These are phyloP conservation scores for Drosophila trichaetosa DNA, from an alignment of 2,888 invertebrate genomes.

Conservation along the genomic window DNA sequence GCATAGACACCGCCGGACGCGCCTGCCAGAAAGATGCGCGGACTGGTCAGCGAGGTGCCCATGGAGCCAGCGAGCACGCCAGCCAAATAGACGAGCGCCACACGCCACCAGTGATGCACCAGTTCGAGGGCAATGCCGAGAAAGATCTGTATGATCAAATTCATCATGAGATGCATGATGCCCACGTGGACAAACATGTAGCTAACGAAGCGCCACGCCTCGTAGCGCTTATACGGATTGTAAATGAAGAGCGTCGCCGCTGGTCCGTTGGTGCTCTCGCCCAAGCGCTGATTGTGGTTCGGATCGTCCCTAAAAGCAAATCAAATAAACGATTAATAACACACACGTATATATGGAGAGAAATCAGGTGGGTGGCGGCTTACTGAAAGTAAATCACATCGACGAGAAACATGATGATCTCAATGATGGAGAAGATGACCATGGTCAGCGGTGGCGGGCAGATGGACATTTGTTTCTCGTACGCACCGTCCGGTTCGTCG, in stretches of 20 bases:
- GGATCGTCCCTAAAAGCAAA: conserved; percentile 81
- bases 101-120: conserved; percentile 98
- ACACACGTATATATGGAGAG: background rate
- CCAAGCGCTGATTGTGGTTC: conserved; percentile 80
- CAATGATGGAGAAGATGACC: conserved; percentile 94
- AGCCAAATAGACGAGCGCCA: conserved; percentile 92
- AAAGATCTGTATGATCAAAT: conserved; percentile 95
- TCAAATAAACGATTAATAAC: background rate
- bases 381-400: conserved; percentile 85
- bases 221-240: conserved; percentile 92
- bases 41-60: conserved; percentile 92
- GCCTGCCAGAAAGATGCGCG: conserved; percentile 93
- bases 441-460: conserved; percentile 97
- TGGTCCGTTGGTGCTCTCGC: conserved; percentile 88
- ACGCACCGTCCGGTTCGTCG: conserved; percentile 89
- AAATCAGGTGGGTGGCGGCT: conserved; percentile 57
- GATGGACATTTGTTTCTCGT: conserved; percentile 96
- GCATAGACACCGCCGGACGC: conserved; percentile 98
- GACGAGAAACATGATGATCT: conserved; percentile 90
- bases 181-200: conserved; percentile 99
- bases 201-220: conserved; percentile 96
- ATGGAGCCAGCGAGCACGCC: conserved; percentile 94
- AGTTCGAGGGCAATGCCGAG: conserved; percentile 97
- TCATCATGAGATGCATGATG: conserved; percentile 94
- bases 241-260: conserved; percentile 94